Evolutionary conservation across 2,888 invertebrate species (phyloP).

Genomic region (Brachylomia viminalis): DNA sequence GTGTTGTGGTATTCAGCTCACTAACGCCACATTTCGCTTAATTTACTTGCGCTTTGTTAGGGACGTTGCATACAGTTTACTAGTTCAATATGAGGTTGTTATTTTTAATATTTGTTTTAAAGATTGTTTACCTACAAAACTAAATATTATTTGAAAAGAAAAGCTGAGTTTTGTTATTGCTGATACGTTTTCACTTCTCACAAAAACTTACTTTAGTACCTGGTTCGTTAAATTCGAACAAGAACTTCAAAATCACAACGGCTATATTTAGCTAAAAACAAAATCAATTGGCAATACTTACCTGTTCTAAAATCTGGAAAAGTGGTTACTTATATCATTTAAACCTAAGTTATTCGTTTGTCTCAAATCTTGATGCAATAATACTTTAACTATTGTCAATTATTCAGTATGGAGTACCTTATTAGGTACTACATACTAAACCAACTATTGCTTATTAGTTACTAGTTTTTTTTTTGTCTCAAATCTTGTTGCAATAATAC

Average conservation of each 20-base stretch:
- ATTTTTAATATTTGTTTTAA: neutral
- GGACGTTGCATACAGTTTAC: neutral
- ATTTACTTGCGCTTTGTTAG: constrained; percentile 42
- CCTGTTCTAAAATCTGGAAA: neutral
- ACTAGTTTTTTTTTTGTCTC: too few species aligned
- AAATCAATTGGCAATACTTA: too few species aligned
- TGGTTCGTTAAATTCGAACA: too few species aligned
- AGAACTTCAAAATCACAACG: too few species aligned
- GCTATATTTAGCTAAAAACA: too few species aligned
- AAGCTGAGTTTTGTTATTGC: neutral
- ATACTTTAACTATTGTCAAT: too few species aligned
- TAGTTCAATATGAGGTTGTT: neutral
- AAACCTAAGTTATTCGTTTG: too few species aligned
- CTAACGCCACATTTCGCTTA: constrained; percentile 18
- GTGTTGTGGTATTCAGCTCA: constrained; percentile 54
- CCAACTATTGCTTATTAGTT: too few species aligned
- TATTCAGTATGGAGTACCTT: too few species aligned
- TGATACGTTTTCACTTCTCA: neutral
- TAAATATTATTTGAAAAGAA: neutral
- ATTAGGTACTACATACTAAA: too few species aligned
- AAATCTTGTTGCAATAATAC: too few species aligned
- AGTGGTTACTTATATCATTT: neutral
- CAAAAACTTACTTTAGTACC: neutral
- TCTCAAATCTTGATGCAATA: neutral
- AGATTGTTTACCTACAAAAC: neutral